Conservation (phyloP, 2,888 invertebrate genomes). For the Terebella lapidaria region DNA sequence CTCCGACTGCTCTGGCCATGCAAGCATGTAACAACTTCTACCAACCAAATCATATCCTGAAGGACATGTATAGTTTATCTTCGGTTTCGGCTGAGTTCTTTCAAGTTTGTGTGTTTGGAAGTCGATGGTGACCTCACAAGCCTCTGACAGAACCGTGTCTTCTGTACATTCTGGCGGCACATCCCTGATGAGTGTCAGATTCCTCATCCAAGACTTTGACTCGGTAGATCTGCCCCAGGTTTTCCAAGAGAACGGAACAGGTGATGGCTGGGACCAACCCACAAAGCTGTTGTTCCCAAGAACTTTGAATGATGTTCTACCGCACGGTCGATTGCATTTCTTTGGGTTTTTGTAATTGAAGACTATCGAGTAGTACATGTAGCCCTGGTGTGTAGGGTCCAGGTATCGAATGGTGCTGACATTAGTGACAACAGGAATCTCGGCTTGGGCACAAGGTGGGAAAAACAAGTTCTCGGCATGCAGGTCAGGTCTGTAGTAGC, state of each 20-base stretch:
- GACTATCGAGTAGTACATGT: neutral
- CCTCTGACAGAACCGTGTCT: neutral
- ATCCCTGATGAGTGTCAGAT: neutral
- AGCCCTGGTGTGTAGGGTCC: neutral
- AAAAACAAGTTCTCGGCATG: conserved; percentile 7
- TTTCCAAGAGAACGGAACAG: conserved; percentile 1
- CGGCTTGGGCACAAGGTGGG: conserved; percentile 14
- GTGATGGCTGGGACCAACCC: neutral
- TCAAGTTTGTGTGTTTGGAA: neutral
- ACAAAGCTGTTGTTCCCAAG: neutral
- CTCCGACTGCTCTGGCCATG: neutral
- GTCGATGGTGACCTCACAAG: neutral
- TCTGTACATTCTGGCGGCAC: neutral
- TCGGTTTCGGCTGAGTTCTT: neutral
- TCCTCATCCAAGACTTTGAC: neutral
- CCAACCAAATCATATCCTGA: neutral
- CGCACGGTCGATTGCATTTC: neutral
- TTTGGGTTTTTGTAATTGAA: neutral
- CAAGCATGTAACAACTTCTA: neutral
- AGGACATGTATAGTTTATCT: neutral
- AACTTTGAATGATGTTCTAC: neutral
- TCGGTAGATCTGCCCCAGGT: conserved; percentile 6
- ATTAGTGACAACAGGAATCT: conserved; percentile 1
- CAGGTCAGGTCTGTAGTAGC: conserved; percentile 11
- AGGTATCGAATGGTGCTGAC: neutral